Evolutionary conservation across 1,140 invertebrate genomes (phyloP).

Genomic region (Amphibalanus amphitrite): DNA sequence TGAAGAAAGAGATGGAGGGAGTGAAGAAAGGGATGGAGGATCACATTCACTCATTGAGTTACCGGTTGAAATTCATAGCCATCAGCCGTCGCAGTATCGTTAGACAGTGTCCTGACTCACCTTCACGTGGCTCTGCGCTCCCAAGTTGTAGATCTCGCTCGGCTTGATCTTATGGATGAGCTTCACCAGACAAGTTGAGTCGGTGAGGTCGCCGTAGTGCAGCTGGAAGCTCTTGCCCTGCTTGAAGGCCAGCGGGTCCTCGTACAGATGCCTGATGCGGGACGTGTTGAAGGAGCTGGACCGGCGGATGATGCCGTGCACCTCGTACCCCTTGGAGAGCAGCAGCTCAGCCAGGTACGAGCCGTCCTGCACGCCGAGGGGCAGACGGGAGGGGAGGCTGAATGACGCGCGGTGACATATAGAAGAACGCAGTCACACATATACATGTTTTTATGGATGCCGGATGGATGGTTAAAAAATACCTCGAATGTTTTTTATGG

Average conservation of each 20-base stretch:
- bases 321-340: slow-evolving; percentile 82
- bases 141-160: slow-evolving; percentile 94
- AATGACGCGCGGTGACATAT: slow-evolving; percentile 7
- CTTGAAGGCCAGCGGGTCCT: slow-evolving; percentile 35
- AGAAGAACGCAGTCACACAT: too few species aligned
- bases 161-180: slow-evolving; percentile 75
- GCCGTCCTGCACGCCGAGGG: slow-evolving; percentile 62
- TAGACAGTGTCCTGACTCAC: slow-evolving; percentile 35
- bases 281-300: slow-evolving; percentile 93
- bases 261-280: slow-evolving; percentile 90
- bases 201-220: slow-evolving; percentile 98
- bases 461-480: too few species aligned
- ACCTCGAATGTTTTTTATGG: too few species aligned
- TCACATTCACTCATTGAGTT: not conserved
- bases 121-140: slow-evolving; percentile 99
- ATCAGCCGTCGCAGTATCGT: not conserved
- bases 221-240: slow-evolving; percentile 49
- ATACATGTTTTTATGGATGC: too few species aligned
- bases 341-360: slow-evolving; percentile 96
- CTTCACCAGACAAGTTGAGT: slow-evolving; percentile 91
- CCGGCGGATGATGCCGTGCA: slow-evolving; percentile 88
- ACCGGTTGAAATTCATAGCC: not conserved
- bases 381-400: slow-evolving; percentile 8
- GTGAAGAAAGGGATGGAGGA: slow-evolving; percentile 9
- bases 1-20: not conserved